Conservation (phyloP, 2,113 vertebrate species). For the Xyliphius kryptos region DNA sequence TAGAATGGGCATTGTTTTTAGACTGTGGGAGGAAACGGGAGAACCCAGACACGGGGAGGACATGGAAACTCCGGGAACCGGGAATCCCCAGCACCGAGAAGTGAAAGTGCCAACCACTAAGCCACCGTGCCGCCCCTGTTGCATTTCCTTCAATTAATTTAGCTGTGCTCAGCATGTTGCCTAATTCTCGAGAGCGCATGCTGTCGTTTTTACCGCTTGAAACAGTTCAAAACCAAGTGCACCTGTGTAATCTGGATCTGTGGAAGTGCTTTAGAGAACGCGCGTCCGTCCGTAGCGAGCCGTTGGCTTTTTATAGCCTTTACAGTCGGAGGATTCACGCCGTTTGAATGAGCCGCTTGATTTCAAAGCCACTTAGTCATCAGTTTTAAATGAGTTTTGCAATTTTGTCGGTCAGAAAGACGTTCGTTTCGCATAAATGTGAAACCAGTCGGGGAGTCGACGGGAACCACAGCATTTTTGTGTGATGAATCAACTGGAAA, state of each 20-base stretch:
- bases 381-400: conserved; percentile 6
- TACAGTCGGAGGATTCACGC: conserved; percentile 12
- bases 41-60: too few species aligned
- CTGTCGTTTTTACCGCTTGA: too few species aligned
- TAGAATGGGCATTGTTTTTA: too few species aligned
- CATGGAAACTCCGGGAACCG: too few species aligned
- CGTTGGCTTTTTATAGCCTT: neutral
- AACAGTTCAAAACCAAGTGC: neutral
- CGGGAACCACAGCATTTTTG: conserved; percentile 30
- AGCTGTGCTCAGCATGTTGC: too few species aligned
- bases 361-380: conserved; percentile 14
- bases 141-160: too few species aligned
- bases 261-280: neutral
- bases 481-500: conserved; percentile 24
- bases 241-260: neutral
- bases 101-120: too few species aligned
- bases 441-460: conserved; percentile 27
- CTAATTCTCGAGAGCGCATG: too few species aligned
- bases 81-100: too few species aligned
- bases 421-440: conserved; percentile 7
- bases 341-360: neutral
- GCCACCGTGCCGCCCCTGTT: too few species aligned
- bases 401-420: conserved; percentile 15
- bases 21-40: too few species aligned
- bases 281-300: too few species aligned